Conservation (phyloP, 37 sponge, comb jelly and placozoan species). For the Cliona cf. orientalis region DNA sequence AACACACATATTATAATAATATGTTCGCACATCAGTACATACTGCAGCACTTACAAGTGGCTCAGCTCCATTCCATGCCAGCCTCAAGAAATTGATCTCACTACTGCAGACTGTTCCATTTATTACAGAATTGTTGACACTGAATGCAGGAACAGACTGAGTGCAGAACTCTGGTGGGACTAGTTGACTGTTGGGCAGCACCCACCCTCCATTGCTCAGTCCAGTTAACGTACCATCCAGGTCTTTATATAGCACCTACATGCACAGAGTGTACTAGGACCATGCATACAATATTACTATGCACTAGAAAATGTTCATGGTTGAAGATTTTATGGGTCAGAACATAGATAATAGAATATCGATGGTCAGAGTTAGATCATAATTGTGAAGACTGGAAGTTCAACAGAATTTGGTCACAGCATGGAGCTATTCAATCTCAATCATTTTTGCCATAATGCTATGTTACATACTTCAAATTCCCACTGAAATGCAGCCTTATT, state of each 20-base stretch:
- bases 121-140: conserved; percentile 7
- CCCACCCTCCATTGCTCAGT: conserved; percentile 81
- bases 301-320: neutral
- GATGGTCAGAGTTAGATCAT: neutral
- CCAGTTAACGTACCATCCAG: conserved; percentile 78
- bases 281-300: conserved; percentile 3
- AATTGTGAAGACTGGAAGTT: neutral
- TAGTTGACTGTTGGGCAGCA: conserved; percentile 56
- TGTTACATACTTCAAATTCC: conserved; percentile 74
- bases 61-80: conserved; percentile 79
- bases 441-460: no score
- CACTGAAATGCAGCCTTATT: conserved; percentile 80
- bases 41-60: conserved; percentile 53
- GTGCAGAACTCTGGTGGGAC: conserved; percentile 61
- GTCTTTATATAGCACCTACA: conserved; percentile 58
- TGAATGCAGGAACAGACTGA: conserved; percentile 59
- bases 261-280: no score
- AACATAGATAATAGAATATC: no score
- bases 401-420: neutral
- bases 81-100: conserved; percentile 68
- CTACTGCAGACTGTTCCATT: conserved; percentile 66
- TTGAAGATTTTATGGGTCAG: neutral
- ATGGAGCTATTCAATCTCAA: conserved; percentile 4
- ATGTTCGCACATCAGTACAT: neutral
- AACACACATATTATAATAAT: neutral